These are phyloP conservation scores for Sebastes hopkinsi DNA, from an alignment of 2,797 vertebrate genomes.

Conservation along the genomic window DNA sequence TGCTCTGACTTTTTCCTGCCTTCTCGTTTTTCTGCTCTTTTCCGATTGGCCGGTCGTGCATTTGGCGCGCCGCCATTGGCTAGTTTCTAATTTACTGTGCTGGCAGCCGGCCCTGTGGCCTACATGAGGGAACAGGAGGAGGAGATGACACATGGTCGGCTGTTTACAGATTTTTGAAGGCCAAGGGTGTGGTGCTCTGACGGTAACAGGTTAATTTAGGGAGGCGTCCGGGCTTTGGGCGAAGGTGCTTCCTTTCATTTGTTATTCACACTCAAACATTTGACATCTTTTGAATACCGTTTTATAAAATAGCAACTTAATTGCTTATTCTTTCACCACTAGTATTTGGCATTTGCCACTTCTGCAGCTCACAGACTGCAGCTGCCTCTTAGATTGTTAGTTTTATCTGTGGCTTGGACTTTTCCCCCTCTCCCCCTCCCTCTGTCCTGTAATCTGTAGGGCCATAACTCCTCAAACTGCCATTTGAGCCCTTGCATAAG, in stretches of 20 bases:
- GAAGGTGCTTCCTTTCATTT: slow-evolving; percentile 2
- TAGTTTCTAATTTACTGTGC: slow-evolving; percentile 62
- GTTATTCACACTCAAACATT: background rate
- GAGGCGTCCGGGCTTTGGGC: background rate
- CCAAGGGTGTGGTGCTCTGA: slow-evolving; percentile 49
- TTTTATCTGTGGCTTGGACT: slow-evolving; percentile 13
- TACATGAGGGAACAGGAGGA: slow-evolving; percentile 40
- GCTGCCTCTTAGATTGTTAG: background rate
- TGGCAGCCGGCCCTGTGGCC: slow-evolving; percentile 42
- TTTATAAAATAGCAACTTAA: background rate
- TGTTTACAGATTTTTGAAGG: slow-evolving; percentile 67
- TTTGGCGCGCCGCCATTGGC: slow-evolving; percentile 53
- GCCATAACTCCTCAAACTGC: slow-evolving; percentile 34
- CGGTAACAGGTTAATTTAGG: slow-evolving; percentile 34
- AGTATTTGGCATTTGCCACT: background rate
- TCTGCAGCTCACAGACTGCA: background rate
- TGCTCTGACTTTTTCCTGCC: slow-evolving; percentile 11
- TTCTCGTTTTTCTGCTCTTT: slow-evolving; percentile 21
- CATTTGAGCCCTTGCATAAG: slow-evolving; percentile 31
- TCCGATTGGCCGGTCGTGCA: slow-evolving; percentile 41
- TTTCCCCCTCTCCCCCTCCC: background rate
- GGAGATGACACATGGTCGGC: slow-evolving; percentile 63
- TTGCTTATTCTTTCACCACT: background rate
- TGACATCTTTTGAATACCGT: background rate
- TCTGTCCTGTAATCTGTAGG: slow-evolving; percentile 57